Evolutionary conservation across 1,140 invertebrate species (phyloP).

Genomic region (Nilaparvata lugens): DNA sequence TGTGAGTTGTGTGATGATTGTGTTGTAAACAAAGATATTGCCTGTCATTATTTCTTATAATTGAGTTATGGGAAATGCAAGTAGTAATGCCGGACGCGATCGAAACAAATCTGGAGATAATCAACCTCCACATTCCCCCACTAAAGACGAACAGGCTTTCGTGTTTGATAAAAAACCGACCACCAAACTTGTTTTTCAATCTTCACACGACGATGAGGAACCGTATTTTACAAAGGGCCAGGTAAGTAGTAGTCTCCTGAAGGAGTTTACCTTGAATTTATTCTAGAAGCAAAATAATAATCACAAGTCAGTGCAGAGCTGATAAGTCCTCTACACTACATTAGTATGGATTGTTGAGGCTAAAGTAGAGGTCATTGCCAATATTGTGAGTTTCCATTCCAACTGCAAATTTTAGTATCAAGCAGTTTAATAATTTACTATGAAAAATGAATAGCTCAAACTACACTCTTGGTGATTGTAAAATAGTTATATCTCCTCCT

Average conservation of each 20-base stretch:
- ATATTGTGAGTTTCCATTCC: too few relatives aligned
- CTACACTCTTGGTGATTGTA: too few relatives aligned
- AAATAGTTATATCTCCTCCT: too few relatives aligned
- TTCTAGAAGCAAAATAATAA: neutral
- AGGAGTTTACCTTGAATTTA: slow-evolving; percentile 2
- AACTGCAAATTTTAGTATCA: too few relatives aligned
- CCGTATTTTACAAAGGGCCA: slow-evolving; percentile 60
- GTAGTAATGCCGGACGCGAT: slow-evolving; percentile 52
- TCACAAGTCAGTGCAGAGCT: neutral
- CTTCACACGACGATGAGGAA: slow-evolving; percentile 71
- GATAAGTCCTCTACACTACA: slow-evolving; percentile 15
- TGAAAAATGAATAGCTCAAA: too few relatives aligned
- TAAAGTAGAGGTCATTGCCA: too few relatives aligned
- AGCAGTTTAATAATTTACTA: too few relatives aligned
- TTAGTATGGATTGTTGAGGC: neutral
- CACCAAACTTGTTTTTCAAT: slow-evolving; percentile 48
- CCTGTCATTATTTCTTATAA: neutral
- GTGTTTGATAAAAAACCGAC: slow-evolving; percentile 74
- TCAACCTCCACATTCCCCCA: slow-evolving; percentile 51
- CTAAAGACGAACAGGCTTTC: slow-evolving; percentile 63
- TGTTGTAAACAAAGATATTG: too few relatives aligned
- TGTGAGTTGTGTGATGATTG: too few relatives aligned
- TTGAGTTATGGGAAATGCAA: slow-evolving; percentile 59
- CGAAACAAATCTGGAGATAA: slow-evolving; percentile 50
- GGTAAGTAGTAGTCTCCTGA: slow-evolving; percentile 9